Conservation (phyloP, 2,888 invertebrate genomes). For the Mayetiola destructor region DNA sequence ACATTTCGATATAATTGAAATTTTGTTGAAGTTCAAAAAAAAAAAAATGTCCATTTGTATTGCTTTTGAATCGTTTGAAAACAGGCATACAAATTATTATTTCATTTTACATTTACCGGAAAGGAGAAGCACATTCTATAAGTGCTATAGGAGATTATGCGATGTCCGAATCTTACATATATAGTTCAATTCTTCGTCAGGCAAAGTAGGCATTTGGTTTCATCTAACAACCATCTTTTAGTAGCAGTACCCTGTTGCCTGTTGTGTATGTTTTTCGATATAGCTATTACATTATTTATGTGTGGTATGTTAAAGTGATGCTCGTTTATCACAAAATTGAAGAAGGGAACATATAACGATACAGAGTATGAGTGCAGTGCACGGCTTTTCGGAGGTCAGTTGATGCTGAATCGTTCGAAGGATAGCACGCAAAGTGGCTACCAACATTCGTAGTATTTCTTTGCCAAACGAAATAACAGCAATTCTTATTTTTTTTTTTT, state of each 20-base stretch:
- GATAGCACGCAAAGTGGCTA: slow-evolving; percentile 15
- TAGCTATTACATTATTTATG: not conserved
- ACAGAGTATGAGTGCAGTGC: slow-evolving; percentile 12
- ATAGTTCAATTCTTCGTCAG: slow-evolving; percentile 7
- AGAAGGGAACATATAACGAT: not conserved
- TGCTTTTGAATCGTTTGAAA: no score
- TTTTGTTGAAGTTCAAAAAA: no score
- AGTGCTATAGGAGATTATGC: slow-evolving; percentile 6
- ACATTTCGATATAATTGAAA: no score
- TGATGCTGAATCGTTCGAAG: slow-evolving; percentile 13
- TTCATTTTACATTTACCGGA: no score
- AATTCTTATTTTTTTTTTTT: no score
- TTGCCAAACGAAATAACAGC: no score
- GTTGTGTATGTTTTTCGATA: not conserved
- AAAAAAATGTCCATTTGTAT: no score
- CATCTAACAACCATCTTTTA: not conserved
- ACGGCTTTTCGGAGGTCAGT: slow-evolving; percentile 14
- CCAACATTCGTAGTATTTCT: not conserved
- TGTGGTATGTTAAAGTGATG: no score
- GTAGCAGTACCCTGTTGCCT: no score
- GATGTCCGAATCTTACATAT: not conserved
- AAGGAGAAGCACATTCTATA: no score
- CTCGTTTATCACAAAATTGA: not conserved
- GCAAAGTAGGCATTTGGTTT: not conserved
- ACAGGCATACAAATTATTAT: no score